Conservation (phyloP, 2,888 invertebrate species). For the Drosophila imparisetae region DNA sequence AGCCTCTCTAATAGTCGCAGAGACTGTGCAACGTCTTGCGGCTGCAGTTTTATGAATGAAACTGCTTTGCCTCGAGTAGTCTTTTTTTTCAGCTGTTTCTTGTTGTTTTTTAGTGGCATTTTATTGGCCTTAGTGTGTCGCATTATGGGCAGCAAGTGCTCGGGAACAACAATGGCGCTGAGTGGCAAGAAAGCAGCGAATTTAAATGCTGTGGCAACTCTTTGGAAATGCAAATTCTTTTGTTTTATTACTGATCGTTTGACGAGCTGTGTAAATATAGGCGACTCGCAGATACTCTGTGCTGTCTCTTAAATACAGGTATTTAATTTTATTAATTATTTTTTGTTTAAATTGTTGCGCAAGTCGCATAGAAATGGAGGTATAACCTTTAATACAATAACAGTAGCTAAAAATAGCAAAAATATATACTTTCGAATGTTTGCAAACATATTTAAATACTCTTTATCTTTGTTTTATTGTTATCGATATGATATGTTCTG, state of each 20-base stretch:
- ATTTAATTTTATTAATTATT: too few species aligned
- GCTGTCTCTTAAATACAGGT: neutral
- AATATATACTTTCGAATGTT: neutral
- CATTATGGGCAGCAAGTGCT: slow-evolving; percentile 42
- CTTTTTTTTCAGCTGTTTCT: slow-evolving; percentile 21
- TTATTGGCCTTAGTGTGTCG: slow-evolving; percentile 63
- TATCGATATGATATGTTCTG: neutral
- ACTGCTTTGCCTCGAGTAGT: slow-evolving; percentile 24
- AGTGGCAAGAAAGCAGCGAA: slow-evolving; percentile 9
- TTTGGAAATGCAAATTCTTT: slow-evolving; percentile 18
- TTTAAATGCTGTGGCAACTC: slow-evolving; percentile 19
- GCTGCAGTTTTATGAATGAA: slow-evolving; percentile 76
- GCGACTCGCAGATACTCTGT: neutral
- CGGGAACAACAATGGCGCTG: slow-evolving; percentile 15
- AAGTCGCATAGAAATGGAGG: neutral
- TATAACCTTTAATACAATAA: neutral
- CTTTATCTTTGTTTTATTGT: neutral
- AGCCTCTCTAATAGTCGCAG: slow-evolving; percentile 23
- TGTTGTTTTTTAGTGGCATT: slow-evolving; percentile 57
- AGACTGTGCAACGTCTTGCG: slow-evolving; percentile 39
- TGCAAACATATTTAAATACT: neutral
- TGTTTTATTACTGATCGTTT: slow-evolving; percentile 9
- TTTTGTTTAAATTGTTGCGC: too few species aligned
- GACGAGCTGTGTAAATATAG: neutral
- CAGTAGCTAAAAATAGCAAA: too few species aligned